A percentile compares a stretch with the other conserved stretches of the same genome.
These are phyloP conservation scores for Lithophane socia DNA, from an alignment of 2,888 invertebrate species.

Conservation along the genomic window DNA sequence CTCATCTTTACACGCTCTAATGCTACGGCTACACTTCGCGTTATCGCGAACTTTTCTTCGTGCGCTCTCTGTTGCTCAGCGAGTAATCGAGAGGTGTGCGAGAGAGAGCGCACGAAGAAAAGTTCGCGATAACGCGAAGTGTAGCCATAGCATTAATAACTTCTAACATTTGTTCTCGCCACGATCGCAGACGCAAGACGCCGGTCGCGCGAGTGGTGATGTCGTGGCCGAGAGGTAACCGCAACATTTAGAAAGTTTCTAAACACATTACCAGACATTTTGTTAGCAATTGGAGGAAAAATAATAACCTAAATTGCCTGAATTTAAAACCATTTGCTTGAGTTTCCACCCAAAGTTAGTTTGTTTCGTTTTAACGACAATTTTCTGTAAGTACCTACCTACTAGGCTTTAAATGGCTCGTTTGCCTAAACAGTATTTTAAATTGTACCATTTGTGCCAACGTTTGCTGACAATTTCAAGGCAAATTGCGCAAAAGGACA, in stretches of 20 bases:
- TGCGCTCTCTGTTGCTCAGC: too few species aligned
- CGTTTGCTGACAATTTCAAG: not conserved
- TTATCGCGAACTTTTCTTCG: too few species aligned
- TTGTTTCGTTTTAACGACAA: not conserved
- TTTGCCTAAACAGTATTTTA: not conserved
- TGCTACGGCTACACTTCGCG: too few species aligned
- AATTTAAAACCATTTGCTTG: constrained; percentile 17
- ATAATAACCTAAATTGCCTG: constrained; percentile 23
- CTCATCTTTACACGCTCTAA: too few species aligned
- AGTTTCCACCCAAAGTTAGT: constrained; percentile 29
- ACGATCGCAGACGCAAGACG: too few species aligned
- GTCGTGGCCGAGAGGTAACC: not conserved
- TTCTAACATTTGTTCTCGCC: too few species aligned
- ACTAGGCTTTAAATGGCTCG: not conserved
- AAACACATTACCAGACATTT: not conserved
- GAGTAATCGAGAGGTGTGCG: too few species aligned
- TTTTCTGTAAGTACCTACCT: not conserved
- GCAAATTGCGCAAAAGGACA: not conserved
- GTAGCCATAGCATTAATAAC: too few species aligned
- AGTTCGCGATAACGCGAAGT: too few species aligned
- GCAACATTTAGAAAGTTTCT: not conserved
- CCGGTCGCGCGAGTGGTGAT: too few species aligned
- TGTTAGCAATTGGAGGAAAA: constrained; percentile 13
- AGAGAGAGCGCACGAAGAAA: too few species aligned
- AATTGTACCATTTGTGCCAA: not conserved